Base-by-base conservation (phyloP, 2,888 invertebrate genomes). In the Schizaphis graminum region DNA sequence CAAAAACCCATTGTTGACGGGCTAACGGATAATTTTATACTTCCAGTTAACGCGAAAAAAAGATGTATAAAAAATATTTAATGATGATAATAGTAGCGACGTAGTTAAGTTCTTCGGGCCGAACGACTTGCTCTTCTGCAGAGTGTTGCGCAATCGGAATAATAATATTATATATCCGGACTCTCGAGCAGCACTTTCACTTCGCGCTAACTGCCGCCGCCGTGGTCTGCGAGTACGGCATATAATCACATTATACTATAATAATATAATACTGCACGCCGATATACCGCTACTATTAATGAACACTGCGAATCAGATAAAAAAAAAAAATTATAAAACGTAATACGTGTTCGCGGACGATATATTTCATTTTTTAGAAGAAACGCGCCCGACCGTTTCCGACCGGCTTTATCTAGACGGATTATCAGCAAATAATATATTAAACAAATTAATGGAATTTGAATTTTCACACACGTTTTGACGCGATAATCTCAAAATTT, bases 101-200 rank as follows among this genome's bases (percentile, higher is more conserved):
- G 53, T 26, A 49, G 90, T 90, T 53, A 57, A 86, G 90, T 93
- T 49, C 92, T 92, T 41, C 67, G 77, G 88, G 47, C 89, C 89
- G 84, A 84, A 90, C 44, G 67, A 44, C 53, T 67, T 67, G 49
- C 86, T 94, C 94, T 85, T 90, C 90, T 67, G 35, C 84, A 10
- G 49, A 35, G 21, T 53, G 61, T 94, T 94, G 90, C 94, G 94
- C 90, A 94, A 94, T 86, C 94, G 44, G n/a, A 89, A 93, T 84
- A 89, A 92, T 91, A 86, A 35, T 87, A 87, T 41, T 67, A 61
- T 85, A 93, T 84, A 93, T 94, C 94, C 94, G 94, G 94, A 86
- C 94, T 94, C 90, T 91, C 93, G 90, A 86, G 93, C 26, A 44
- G 13, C 85, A 94, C 94, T 94, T 94, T 94, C 94, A 94, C 94